phyloP scores from a whole-genome alignment of 2,888 invertebrate genomes.

The Drosophila neutralis region DNA sequence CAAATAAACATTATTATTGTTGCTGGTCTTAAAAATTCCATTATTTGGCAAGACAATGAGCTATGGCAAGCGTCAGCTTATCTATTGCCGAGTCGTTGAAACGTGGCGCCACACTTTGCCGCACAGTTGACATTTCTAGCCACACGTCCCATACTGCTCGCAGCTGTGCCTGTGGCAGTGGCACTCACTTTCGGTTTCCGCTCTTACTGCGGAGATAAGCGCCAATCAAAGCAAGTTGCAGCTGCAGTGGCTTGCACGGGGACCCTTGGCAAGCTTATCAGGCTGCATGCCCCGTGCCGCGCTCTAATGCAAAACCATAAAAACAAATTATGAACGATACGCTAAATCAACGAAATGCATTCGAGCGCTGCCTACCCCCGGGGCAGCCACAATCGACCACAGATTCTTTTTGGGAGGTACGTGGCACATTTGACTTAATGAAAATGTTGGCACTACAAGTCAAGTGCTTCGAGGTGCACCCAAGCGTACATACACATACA shows the following conservation, averaged over 20 bases:
- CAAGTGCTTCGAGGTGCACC: constrained; percentile 82
- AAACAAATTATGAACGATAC: constrained; percentile 82
- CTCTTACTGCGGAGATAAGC: constrained; percentile 40
- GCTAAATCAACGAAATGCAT: constrained; percentile 78
- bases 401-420: constrained; percentile 58
- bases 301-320: constrained; percentile 80
- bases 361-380: constrained; percentile 41
- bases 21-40: constrained; percentile 42
- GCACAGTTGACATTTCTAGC: constrained; percentile 48
- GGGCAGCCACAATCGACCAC: constrained; percentile 26
- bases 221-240: constrained; percentile 32
- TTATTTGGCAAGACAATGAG: constrained; percentile 30
- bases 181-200: constrained; percentile 51
- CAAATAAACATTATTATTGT: constrained; percentile 45
- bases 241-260: constrained; percentile 6
- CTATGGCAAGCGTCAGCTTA: constrained; percentile 1
- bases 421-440: constrained; percentile 81
- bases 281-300: constrained; percentile 28
- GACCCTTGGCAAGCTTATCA: constrained; percentile 42
- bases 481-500: constrained; percentile 57
- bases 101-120: constrained; percentile 48
- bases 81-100: constrained; percentile 16
- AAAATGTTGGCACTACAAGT: constrained; percentile 83
- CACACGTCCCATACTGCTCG: constrained; percentile 1
- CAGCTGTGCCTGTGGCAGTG: constrained; percentile 8